Base-by-base conservation (phyloP, 2,888 invertebrate species). In the Mimas tiliae region DNA sequence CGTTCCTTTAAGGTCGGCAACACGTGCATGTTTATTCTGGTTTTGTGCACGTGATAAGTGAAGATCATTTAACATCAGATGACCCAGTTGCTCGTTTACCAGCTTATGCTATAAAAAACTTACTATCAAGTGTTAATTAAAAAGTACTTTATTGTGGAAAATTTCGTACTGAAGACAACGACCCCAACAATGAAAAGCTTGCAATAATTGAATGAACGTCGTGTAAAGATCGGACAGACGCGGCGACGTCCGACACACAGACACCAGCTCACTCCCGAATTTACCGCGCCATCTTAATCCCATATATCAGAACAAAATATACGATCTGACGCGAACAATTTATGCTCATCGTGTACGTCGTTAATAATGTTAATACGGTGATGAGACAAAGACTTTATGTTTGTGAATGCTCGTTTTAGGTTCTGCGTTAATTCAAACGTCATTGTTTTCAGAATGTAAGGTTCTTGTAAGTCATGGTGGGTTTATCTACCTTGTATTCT, bases 141-240 rank as follows among this genome's bases (percentile, higher is more conserved):
- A 38, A 9, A 38, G 9, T 45, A 14, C 11, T 45, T 14, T 14
- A 45, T 11, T 0, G 11, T 42, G 42, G 27, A 27, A 27, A n/a
- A 27, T 27, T 27, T 27, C 27, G 27, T 6, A 14, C 45, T 3
- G 9, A 58, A 58, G 19, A 58, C 42, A 42, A 58, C 11, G 38
- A 53, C 27, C 14, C 8, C 34, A 9, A 42, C 58, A 42, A 42
- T 21, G 58, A 58, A 42, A 38, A 38, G 14, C n/a, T n/a, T 45
- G 12, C 52, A 27, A 27, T 53, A 53, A 53, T 42, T 58, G 58
- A 58, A 58, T 58, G 58, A 42, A 58, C 16, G 34, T 55, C 55
- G 38, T 7, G 38, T 11, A 19, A 8, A 33, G 14, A n/a, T 0
- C 16, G 50, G 50, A 53, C 53, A 53, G 53, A 53, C 53, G 33